Evolutionary conservation across 1,140 invertebrate species (phyloP), one percentile per base, ranked within the genome.

Genomic region (Limonius californicus): DNA sequence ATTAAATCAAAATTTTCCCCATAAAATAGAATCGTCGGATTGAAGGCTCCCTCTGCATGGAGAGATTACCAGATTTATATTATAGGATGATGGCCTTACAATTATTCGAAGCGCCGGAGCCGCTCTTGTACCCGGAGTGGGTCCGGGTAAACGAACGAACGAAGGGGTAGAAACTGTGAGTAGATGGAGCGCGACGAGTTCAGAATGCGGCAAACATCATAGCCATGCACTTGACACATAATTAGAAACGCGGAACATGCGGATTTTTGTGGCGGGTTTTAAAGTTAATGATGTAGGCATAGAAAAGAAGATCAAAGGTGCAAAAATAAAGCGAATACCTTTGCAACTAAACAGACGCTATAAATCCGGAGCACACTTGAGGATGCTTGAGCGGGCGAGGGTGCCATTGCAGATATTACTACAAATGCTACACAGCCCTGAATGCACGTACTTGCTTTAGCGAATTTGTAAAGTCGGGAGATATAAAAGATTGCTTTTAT

Each of bases 261-360:
- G 35, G 18, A 56, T 60, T 60, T 65, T 65, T 64, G 23, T 54
- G 58, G 19, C 47, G 58, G 30, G 15, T 30, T 55, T 54, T 57
- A 59, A 64, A 67, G 57, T 62, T 68, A 68, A 65, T 60, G 66
- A 65, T 59, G 63, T 63, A 55, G 60, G 61, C 54, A 63, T 58
- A 55, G 53, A 64, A 58, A 54, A 65, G 54, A 58, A 68, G 66
- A 68, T 68, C 66, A 68, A 68, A 68, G 66, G 63, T 45, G 53
- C 27, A 55, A 55, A 55, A 55, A 55, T 55, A 55, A 55, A 27
- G 27, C 58, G 50, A 60, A 59, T 43, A 59, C 53, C 56, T 58
- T 53, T 45, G 18, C 20, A 27, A 58, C 47, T 45, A 45, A 42
- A 58, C 57, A 14, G 57, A 43, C 35, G 53, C 42, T 58, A 30